Percentiles rank a stretch among this genome's conserved stretches.
phyloP scores from a whole-genome alignment of 2,888 invertebrate species.

The Tipula unca region DNA sequence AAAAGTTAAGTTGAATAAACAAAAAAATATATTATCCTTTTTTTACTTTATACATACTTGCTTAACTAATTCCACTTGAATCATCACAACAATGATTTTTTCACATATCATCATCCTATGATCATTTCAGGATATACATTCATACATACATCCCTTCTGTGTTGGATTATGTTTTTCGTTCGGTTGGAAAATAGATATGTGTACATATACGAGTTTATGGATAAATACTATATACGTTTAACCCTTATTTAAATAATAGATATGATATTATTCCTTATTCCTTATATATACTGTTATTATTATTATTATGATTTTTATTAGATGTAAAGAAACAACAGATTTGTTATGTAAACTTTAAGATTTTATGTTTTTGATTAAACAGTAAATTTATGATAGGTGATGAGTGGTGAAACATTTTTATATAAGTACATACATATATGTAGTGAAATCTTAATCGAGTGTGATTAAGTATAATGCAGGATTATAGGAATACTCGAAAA shows the following conservation, averaged over 20 bases:
- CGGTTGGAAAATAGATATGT: neutral
- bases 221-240: neutral
- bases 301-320: neutral
- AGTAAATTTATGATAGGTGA: neutral
- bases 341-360: conserved; percentile 8
- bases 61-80: neutral
- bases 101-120: neutral
- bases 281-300: neutral
- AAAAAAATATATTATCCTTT: neutral
- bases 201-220: neutral
- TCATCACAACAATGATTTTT: neutral
- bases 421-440: too few relatives aligned
- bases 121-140: neutral
- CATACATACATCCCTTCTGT: neutral
- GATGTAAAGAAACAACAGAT: neutral
- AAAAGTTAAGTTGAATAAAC: neutral
- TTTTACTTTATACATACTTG: neutral
- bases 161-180: neutral
- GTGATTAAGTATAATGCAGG: too few relatives aligned
- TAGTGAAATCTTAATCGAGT: too few relatives aligned
- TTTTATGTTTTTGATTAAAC: neutral
- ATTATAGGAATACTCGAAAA: too few relatives aligned
- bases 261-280: neutral
- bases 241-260: conserved; percentile 14
- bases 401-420: neutral